Conservation (phyloP, 2,113 vertebrate genomes). For the Syngnathoides biaculeatus region DNA sequence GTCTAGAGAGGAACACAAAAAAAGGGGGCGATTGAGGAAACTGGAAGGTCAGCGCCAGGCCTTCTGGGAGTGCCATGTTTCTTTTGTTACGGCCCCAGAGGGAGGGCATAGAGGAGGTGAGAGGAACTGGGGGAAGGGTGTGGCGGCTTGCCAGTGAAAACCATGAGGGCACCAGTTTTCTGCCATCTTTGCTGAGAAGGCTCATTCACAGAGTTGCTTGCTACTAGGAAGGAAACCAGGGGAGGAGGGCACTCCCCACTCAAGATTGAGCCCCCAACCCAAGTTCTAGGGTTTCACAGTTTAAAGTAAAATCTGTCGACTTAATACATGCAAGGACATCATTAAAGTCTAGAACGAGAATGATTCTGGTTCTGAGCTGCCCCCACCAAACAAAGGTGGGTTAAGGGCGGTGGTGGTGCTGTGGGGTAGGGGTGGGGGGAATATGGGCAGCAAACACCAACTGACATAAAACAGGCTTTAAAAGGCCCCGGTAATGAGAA, state of each 20-base stretch:
- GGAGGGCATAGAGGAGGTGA: conserved; percentile 36
- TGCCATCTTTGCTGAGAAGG: conserved; percentile 72
- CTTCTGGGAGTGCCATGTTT: conserved; percentile 74
- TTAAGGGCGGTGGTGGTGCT: conserved; percentile 46
- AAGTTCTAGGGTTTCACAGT: conserved; percentile 54
- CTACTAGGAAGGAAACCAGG: conserved; percentile 74
- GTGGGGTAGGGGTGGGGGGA: conserved; percentile 19
- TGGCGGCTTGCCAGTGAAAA: conserved; percentile 36
- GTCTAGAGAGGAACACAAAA: conserved; percentile 73
- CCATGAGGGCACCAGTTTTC: conserved; percentile 40
- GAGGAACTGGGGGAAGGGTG: not conserved
- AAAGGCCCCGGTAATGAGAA: conserved; percentile 75
- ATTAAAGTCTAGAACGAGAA: conserved; percentile 34
- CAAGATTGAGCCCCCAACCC: conserved; percentile 17
- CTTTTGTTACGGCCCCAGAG: conserved; percentile 75
- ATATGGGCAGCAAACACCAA: conserved; percentile 69
- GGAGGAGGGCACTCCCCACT: conserved; percentile 27
- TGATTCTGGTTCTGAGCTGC: not conserved
- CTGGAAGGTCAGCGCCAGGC: conserved; percentile 77
- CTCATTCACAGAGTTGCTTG: conserved; percentile 72
- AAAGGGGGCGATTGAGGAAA: conserved; percentile 74
- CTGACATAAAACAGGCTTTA: conserved; percentile 76
- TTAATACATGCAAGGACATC: conserved; percentile 23
- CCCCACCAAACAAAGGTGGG: not conserved
- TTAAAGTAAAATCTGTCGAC: conserved; percentile 54